Conservation (phyloP, 1,140 invertebrate genomes). For the Parasteatoda tepidariorum region DNA sequence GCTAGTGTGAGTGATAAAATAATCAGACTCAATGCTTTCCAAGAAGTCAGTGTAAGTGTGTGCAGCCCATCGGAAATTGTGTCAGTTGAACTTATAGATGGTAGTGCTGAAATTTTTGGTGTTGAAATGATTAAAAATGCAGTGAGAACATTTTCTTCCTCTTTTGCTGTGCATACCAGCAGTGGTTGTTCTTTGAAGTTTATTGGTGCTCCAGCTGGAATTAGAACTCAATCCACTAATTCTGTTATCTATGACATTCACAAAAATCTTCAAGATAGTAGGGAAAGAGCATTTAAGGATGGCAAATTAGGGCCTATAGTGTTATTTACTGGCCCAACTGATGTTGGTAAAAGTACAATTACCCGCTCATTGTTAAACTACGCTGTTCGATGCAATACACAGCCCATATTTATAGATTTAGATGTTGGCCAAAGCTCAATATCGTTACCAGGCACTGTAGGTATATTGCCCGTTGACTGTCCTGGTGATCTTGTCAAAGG, state of each 20-base stretch:
- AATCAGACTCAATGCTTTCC: constrained; percentile 86
- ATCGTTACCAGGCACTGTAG: constrained; percentile 90
- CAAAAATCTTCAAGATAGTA: constrained; percentile 88
- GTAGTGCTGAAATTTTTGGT: constrained; percentile 91
- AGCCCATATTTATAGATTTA: constrained; percentile 91
- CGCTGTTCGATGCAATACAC: constrained; percentile 83
- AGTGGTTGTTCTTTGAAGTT: constrained; percentile 84
- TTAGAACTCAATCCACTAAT: constrained; percentile 93
- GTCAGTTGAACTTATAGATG: constrained; percentile 71
- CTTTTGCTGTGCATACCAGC: constrained; percentile 96
- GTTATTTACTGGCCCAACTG: constrained; percentile 83
- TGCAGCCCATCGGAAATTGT: constrained; percentile 83
- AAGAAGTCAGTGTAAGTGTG: constrained; percentile 92
- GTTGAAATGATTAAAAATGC: constrained; percentile 95
- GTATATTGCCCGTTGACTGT: constrained; percentile 86
- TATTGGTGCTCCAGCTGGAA: constrained; percentile 86
- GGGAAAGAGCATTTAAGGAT: constrained; percentile 80
- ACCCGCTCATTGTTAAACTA: constrained; percentile 91
- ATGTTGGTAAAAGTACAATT: constrained; percentile 96
- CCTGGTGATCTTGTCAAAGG: constrained; percentile 92
- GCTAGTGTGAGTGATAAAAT: background rate
- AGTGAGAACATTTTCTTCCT: constrained; percentile 90
- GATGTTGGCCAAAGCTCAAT: constrained; percentile 96
- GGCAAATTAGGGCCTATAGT: constrained; percentile 67
- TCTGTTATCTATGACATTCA: constrained; percentile 96